A percentile compares a stretch with the other conserved stretches of the same genome.
Evolutionary conservation across 2,797 vertebrate species (phyloP).

Genomic region (Macropus fuliginosus): DNA sequence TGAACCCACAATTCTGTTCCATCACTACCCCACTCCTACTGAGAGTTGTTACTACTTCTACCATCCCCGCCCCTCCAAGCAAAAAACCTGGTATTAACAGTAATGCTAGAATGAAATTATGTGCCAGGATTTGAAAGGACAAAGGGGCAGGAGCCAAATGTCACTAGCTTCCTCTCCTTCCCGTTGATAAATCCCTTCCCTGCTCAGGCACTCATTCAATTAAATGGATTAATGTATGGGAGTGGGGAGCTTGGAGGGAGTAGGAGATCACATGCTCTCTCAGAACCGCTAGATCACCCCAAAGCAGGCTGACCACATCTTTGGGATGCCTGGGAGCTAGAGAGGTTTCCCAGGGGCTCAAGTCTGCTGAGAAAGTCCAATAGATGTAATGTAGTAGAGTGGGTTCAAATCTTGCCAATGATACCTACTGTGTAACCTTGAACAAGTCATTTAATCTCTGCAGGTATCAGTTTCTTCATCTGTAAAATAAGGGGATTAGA

Average conservation of each 20-base stretch:
- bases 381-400: background rate
- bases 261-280: conserved; percentile 9
- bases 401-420: background rate
- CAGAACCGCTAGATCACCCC: background rate
- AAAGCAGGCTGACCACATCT: background rate
- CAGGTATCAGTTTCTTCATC: background rate
- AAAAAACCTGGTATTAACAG: conserved; percentile 49
- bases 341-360: background rate
- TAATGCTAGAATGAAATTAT: conserved; percentile 53
- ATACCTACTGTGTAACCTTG: background rate
- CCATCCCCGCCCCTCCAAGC: background rate
- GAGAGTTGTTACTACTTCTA: background rate
- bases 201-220: conserved; percentile 58
- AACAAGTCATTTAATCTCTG: background rate
- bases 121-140: conserved; percentile 63
- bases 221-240: conserved; percentile 59
- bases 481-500: background rate
- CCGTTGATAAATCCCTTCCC: conserved; percentile 61
- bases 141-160: conserved; percentile 50
- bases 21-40: background rate
- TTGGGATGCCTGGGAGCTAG: background rate
- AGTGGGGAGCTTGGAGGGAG: background rate
- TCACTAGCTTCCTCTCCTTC: conserved; percentile 30
- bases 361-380: background rate
- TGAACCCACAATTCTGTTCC: background rate